Percentiles rank a stretch among this genome's conserved stretches.
phyloP scores from a whole-genome alignment of 2,888 invertebrate species.

The Ophonus ardosiacus region DNA sequence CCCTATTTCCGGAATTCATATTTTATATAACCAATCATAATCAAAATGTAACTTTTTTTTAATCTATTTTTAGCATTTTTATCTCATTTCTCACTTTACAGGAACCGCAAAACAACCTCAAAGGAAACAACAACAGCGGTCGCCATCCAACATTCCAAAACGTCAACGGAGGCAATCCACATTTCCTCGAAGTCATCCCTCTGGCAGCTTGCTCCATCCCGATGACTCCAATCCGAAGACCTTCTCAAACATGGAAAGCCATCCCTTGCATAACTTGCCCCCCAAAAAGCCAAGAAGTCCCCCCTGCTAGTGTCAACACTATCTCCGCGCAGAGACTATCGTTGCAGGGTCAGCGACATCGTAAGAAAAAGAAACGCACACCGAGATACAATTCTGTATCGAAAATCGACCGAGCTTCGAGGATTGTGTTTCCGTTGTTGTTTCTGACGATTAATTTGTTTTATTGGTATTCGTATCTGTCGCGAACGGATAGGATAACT shows the following conservation, averaged over 20 bases:
- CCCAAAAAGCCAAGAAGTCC: slow-evolving; percentile 59
- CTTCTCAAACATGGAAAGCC: slow-evolving; percentile 74
- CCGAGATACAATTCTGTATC: slow-evolving; percentile 88
- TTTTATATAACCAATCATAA: no score
- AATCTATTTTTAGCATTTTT: not conserved
- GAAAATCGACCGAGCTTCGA: slow-evolving; percentile 86
- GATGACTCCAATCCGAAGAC: slow-evolving; percentile 72
- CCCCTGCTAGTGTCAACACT: slow-evolving; percentile 66
- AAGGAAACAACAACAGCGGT: slow-evolving; percentile 59
- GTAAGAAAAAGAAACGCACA: slow-evolving; percentile 76
- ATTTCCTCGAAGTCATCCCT: slow-evolving; percentile 81
- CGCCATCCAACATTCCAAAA: slow-evolving; percentile 65
- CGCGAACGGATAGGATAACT: slow-evolving; percentile 79
- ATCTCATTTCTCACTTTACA: slow-evolving; percentile 33
- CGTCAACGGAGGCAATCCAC: slow-evolving; percentile 69
- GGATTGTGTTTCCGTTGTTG: slow-evolving; percentile 86
- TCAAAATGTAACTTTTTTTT: not conserved
- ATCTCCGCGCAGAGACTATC: slow-evolving; percentile 69
- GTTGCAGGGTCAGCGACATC: slow-evolving; percentile 68
- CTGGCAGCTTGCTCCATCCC: slow-evolving; percentile 80
- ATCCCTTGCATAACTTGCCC: slow-evolving; percentile 72
- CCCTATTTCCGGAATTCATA: no score
- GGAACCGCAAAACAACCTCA: slow-evolving; percentile 61
- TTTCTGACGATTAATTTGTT: slow-evolving; percentile 87
- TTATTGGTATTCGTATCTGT: slow-evolving; percentile 88